phyloP scores from a whole-genome alignment of 2,797 vertebrate genomes.

The Pangasius sanitwongsei region DNA sequence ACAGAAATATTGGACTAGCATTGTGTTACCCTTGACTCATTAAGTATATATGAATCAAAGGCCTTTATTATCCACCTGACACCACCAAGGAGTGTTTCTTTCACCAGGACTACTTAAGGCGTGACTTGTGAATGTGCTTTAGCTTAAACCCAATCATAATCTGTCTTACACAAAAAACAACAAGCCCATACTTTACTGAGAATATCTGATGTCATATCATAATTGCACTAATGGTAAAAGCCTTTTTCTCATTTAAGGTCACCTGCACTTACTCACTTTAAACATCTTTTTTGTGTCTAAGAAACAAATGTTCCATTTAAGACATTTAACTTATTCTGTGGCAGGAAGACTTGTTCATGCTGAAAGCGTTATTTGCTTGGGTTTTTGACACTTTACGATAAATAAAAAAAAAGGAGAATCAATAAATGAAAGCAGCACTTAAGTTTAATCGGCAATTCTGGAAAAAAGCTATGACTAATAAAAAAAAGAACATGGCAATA shows the following conservation, averaged over 20 bases:
- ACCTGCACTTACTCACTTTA: slow-evolving; percentile 75
- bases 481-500: not conserved
- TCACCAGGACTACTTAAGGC: slow-evolving; percentile 78
- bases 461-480: not conserved
- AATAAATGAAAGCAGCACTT: not conserved
- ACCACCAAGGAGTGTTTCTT: slow-evolving; percentile 69
- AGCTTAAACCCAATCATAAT: slow-evolving; percentile 80
- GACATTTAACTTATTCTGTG: slow-evolving; percentile 64
- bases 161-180: slow-evolving; percentile 83
- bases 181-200: slow-evolving; percentile 80
- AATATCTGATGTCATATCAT: slow-evolving; percentile 81
- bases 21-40: slow-evolving; percentile 71
- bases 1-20: slow-evolving; percentile 75
- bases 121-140: slow-evolving; percentile 75
- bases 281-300: slow-evolving; percentile 72
- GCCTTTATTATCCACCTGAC: slow-evolving; percentile 78
- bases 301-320: slow-evolving; percentile 72
- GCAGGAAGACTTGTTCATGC: too few species aligned
- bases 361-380: not conserved
- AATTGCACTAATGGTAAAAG: slow-evolving; percentile 81
- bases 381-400: slow-evolving; percentile 12
- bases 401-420: slow-evolving; percentile 12
- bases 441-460: not conserved
- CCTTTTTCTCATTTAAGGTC: slow-evolving; percentile 62
- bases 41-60: slow-evolving; percentile 82